Conservation (phyloP, 2,888 invertebrate species). For the Carabus problematicus region DNA sequence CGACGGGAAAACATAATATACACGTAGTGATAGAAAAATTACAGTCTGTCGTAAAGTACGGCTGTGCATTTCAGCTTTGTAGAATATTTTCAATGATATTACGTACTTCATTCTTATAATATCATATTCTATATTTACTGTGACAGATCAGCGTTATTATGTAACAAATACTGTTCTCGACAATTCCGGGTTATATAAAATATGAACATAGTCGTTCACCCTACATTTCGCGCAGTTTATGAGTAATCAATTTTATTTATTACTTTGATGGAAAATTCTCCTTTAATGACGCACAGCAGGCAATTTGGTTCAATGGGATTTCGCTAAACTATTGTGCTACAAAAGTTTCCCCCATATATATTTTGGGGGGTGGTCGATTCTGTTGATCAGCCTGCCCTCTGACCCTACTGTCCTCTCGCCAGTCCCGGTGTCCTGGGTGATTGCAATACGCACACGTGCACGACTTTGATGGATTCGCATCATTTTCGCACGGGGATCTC, state of each 20-base stretch:
- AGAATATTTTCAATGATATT: not conserved
- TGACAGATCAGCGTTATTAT: not conserved
- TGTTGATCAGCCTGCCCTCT: too few species aligned
- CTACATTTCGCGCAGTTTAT: not conserved
- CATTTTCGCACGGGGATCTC: slow-evolving; percentile 22
- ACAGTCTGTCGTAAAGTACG: too few species aligned
- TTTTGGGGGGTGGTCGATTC: too few species aligned
- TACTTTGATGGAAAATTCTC: slow-evolving; percentile 6
- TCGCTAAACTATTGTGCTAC: slow-evolving; percentile 9
- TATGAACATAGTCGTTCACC: not conserved
- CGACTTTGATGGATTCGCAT: slow-evolving; percentile 12
- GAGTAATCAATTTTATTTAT: slow-evolving; percentile 26
- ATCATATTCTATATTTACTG: not conserved
- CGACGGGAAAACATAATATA: too few species aligned
- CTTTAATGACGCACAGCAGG: slow-evolving; percentile 11
- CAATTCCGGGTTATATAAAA: slow-evolving; percentile 5
- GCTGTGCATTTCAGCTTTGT: too few species aligned
- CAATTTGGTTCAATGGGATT: slow-evolving; percentile 16
- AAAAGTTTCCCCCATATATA: too few species aligned
- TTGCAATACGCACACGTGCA: slow-evolving; percentile 9
- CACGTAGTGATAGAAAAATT: too few species aligned
- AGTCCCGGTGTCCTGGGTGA: too few species aligned
- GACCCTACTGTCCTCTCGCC: too few species aligned
- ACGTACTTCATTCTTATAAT: not conserved
- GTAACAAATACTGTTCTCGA: not conserved